phyloP scores from a whole-genome alignment of 2,888 invertebrate species.

The Tinea trinotella region DNA sequence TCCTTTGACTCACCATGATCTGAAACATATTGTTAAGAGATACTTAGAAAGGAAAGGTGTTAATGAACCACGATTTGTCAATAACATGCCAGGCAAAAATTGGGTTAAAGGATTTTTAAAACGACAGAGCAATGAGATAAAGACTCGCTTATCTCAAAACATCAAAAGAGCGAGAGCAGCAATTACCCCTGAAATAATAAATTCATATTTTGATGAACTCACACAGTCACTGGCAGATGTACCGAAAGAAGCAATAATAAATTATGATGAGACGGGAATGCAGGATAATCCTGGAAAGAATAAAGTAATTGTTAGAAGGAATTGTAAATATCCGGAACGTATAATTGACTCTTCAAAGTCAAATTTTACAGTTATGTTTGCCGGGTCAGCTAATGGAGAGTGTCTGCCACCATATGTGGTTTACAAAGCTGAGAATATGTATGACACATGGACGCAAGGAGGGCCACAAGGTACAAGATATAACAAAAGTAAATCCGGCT shows the following conservation, averaged over 20 bases:
- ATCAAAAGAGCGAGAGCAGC: conserved; percentile 21
- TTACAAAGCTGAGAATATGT: conserved; percentile 21
- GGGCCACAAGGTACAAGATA: conserved; percentile 20
- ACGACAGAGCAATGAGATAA: background rate
- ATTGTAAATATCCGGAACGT: conserved; percentile 16
- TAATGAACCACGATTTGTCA: background rate
- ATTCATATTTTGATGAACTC: conserved; percentile 9
- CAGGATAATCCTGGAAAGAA: conserved; percentile 6
- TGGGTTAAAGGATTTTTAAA: conserved; percentile 3
- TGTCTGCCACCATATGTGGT: conserved; percentile 21
- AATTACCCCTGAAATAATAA: conserved; percentile 18
- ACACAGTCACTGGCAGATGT: background rate
- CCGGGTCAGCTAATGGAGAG: conserved; percentile 20
- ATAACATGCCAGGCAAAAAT: conserved; percentile 8
- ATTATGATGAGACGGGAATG: conserved; percentile 16
- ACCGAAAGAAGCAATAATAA: background rate
- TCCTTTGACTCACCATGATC: background rate
- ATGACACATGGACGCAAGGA: conserved; percentile 20
- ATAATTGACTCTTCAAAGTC: conserved; percentile 20
- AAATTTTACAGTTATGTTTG: conserved; percentile 21
- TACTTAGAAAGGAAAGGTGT: conserved; percentile 8
- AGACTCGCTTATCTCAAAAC: background rate
- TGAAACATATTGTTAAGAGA: background rate
- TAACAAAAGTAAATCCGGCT: conserved; percentile 21
- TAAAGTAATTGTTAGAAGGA: conserved; percentile 8